A percentile compares a stretch with the other conserved stretches of the same genome.
Evolutionary conservation across 1,140 invertebrate genomes (phyloP).

Genomic region (Grapholita molesta): DNA sequence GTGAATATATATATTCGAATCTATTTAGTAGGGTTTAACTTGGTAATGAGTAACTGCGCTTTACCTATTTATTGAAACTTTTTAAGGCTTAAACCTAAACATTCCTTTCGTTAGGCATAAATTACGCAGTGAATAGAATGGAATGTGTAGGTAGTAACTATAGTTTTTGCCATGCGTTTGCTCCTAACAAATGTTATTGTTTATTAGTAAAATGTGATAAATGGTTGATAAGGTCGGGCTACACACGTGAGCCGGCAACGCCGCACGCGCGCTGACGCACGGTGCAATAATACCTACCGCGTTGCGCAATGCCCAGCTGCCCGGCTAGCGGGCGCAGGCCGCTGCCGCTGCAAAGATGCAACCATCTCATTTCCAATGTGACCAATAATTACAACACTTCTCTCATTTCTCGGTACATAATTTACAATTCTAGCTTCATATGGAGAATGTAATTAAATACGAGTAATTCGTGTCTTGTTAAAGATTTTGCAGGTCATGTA

Average conservation of each 20-base stretch:
- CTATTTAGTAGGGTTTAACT: too few species aligned
- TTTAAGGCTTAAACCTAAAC: too few species aligned
- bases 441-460: too few species aligned
- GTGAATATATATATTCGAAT: too few species aligned
- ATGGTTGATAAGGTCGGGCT: conserved; percentile 27
- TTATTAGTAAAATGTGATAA: conserved; percentile 13
- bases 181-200: background rate
- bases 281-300: conserved; percentile 28
- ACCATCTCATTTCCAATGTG: conserved; percentile 26
- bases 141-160: background rate
- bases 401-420: background rate
- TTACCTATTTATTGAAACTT: too few species aligned
- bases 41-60: too few species aligned
- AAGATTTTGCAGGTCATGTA: background rate
- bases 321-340: conserved; percentile 25
- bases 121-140: too few species aligned
- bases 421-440: too few species aligned
- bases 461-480: too few species aligned
- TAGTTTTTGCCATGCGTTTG: background rate
- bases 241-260: conserved; percentile 35
- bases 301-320: conserved; percentile 43
- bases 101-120: too few species aligned
- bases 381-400: background rate
- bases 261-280: conserved; percentile 21
- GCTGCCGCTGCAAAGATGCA: conserved; percentile 17